Evolutionary conservation across 2,113 vertebrate genomes (phyloP).

Genomic region (Pteronura brasiliensis): DNA sequence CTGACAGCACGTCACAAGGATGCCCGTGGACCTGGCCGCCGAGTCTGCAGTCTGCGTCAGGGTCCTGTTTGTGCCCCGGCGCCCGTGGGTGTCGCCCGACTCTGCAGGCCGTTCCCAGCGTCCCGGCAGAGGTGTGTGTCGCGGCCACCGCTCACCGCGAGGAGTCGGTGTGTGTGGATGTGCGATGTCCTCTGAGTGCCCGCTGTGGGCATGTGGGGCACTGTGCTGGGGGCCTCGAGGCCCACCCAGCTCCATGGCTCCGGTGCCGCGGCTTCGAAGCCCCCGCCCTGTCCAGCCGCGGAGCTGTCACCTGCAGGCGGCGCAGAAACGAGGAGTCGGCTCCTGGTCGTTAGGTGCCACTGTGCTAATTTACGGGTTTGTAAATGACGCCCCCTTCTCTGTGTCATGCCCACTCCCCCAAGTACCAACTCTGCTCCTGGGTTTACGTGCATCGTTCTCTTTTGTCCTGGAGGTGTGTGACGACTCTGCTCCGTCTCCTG

Average conservation of each 20-base stretch:
- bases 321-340: neutral
- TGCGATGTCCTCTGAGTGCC: neutral
- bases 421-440: neutral
- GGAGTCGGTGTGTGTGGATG: neutral
- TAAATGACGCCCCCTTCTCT: neutral
- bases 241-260: neutral
- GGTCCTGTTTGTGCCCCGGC: neutral
- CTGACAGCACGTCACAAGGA: no score
- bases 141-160: rapidly evolving
- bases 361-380: neutral
- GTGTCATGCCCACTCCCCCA: neutral
- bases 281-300: neutral
- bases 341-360: neutral
- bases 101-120: neutral
- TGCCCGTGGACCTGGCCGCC: neutral
- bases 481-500: neutral
- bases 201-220: neutral
- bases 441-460: neutral
- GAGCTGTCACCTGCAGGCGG: neutral
- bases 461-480: neutral
- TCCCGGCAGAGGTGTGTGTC: neutral
- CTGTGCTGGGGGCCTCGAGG: neutral
- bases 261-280: no score
- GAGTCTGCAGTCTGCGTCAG: neutral
- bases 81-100: neutral